Percentiles rank a stretch among this genome's conserved stretches.
phyloP scores from a whole-genome alignment of 2,888 invertebrate genomes.

The Adelognathus sp. region DNA sequence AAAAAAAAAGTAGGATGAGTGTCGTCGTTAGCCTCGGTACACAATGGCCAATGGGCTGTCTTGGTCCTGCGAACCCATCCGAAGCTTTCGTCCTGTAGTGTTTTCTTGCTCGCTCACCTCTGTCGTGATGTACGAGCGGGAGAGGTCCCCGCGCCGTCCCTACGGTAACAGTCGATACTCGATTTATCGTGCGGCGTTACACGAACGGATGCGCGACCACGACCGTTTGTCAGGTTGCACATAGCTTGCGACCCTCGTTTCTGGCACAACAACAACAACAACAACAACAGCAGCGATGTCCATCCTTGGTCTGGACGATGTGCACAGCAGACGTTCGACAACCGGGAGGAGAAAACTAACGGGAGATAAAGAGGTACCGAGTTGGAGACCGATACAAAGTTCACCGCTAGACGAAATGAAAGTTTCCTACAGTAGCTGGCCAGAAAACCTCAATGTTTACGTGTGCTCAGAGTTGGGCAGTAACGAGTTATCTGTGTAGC shows the following conservation, averaged over 20 bases:
- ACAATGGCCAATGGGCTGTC: conserved; percentile 11
- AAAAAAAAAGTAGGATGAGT: neutral
- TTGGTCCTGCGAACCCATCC: conserved; percentile 1
- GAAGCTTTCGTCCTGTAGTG: neutral
- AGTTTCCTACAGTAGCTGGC: neutral
- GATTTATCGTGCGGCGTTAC: conserved; percentile 61
- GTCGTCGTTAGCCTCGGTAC: conserved; percentile 29
- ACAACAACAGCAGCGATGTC: conserved; percentile 8
- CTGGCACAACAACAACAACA: conserved; percentile 3
- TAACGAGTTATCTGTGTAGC: no score
- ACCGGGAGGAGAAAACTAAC: neutral
- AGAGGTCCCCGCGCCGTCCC: conserved; percentile 39
- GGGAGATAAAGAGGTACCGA: conserved; percentile 22
- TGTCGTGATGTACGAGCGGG: conserved; percentile 50
- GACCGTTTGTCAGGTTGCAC: conserved; percentile 55
- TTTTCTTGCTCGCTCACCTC: conserved; percentile 5
- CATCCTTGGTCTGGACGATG: conserved; percentile 7
- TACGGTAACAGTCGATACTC: conserved; percentile 59
- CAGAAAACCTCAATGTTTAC: neutral
- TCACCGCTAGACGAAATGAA: conserved; percentile 17
- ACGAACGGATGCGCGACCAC: conserved; percentile 59
- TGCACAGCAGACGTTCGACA: conserved; percentile 18
- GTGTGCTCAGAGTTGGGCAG: no score
- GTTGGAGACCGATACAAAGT: conserved; percentile 3
- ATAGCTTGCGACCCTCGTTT: conserved; percentile 17